Conservation (phyloP, 2,797 vertebrate genomes). For the Rhinoraja longicauda region DNA sequence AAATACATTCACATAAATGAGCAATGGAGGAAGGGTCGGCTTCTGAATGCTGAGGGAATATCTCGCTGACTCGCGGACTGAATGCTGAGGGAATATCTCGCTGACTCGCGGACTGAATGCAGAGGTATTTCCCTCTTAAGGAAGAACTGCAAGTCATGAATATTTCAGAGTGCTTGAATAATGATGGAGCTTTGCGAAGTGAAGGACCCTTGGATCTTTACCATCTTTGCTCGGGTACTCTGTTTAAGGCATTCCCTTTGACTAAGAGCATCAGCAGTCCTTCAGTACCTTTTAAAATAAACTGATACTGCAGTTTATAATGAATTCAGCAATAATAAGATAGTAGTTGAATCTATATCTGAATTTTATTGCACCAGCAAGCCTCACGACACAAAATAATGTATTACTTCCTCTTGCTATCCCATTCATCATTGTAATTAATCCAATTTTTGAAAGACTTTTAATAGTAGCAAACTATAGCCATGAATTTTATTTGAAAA, state of each 20-base stretch:
- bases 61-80: not conserved
- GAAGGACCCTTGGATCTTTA: not conserved
- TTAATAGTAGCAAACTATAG: not conserved
- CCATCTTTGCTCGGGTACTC: not conserved
- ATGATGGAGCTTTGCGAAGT: not conserved
- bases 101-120: not conserved
- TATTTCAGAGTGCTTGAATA: not conserved
- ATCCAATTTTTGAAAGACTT: not conserved
- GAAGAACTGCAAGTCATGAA: not conserved
- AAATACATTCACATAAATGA: not conserved
- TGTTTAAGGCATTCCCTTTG: not conserved
- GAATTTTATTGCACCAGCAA: not conserved
- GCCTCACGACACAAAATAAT: not conserved
- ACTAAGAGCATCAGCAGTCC: not conserved
- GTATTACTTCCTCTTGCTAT: not conserved
- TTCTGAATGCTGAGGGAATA: not conserved
- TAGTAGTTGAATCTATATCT: not conserved
- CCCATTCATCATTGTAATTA: not conserved
- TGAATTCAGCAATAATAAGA: not conserved
- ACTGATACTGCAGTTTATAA: not conserved
- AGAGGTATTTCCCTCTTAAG: not conserved
- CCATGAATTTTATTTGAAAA: slow-evolving; percentile 3
- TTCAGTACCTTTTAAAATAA: not conserved
- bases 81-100: too few relatives aligned
- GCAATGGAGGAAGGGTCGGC: not conserved